Base-by-base conservation (phyloP, 2,113 vertebrate species). In the Anoplopoma fimbria region DNA sequence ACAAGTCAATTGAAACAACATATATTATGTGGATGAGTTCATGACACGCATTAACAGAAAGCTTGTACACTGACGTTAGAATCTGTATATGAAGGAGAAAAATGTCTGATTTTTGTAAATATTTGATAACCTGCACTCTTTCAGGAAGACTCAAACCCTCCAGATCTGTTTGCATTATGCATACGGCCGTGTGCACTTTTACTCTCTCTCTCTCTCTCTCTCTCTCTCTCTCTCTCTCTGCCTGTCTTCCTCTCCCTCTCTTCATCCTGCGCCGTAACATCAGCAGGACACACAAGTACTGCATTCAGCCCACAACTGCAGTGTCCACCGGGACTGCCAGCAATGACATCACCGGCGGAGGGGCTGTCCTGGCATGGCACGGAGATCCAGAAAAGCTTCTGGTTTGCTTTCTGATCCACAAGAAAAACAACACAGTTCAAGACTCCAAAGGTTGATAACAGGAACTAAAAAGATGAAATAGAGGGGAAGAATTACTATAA, bases 251-350 rank as follows among this genome's bases (percentile, higher is more conserved):
- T 17, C 19, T 0, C 49, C 45, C 36, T 53, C 31, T 33, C 19
- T 45, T 53, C 29, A 57, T 25, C 33, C 53, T 42, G 25, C 2
- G 53, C 49, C 42, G 23, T 64, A 45, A 62, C 33, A 25, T 71
- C 38, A 57, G 38, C 62, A 84, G 9, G 13, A 60, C 29, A 23
- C 31, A 77, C 33, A 23, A 27, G 33, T 9, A 38, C 62, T 70
- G 69, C 60, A 75, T 68, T 77, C 47, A 71, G 51, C 64, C 64
- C 69, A 75, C 64, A 79, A n/a, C 84, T 81, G 84, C 78, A 90
- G 87, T 82, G 82, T 90, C 84, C 79, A 87, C 60, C 14, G 47
- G 62, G 76, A 72, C 33, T 1, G 58, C 21, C 3, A 75, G 53
- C 33, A 7, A 75, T 60, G 84, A 86, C 78, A 68, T 86, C 83